Percentiles rank a stretch among this genome's conserved stretches.
Conservation (phyloP, 1,140 invertebrate species). For the Notospermus geniculatus region DNA sequence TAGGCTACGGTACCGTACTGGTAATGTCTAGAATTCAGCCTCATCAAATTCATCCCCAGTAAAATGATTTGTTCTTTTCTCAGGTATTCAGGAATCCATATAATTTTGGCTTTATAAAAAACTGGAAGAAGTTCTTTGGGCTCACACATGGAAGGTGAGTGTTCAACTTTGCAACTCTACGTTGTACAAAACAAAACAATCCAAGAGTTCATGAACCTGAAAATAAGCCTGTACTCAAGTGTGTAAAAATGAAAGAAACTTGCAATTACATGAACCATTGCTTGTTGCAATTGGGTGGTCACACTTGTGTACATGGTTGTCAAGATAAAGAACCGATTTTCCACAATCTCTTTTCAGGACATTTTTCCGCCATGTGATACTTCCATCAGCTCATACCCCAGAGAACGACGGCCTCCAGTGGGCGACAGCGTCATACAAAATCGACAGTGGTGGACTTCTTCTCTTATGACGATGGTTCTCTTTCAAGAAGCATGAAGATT, state of each 20-base stretch:
- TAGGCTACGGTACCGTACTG: background rate
- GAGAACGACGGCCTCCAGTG: slow-evolving; percentile 77
- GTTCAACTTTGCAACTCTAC: slow-evolving; percentile 1
- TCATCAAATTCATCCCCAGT: background rate
- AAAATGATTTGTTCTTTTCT: slow-evolving; percentile 3
- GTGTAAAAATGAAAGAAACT: too few relatives aligned
- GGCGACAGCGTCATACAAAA: slow-evolving; percentile 53
- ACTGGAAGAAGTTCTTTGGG: slow-evolving; percentile 87
- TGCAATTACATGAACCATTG: too few relatives aligned
- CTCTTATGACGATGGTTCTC: slow-evolving; percentile 2
- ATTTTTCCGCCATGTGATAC: slow-evolving; percentile 67
- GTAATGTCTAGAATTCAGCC: background rate
- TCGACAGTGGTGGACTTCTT: slow-evolving; percentile 5
- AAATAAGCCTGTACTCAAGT: too few relatives aligned
- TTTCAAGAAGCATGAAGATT: too few relatives aligned
- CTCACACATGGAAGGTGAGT: slow-evolving; percentile 67
- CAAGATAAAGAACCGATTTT: too few relatives aligned
- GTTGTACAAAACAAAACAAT: too few relatives aligned
- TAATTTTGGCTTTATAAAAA: slow-evolving; percentile 78
- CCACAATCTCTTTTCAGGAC: slow-evolving; percentile 28
- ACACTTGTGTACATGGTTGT: too few relatives aligned
- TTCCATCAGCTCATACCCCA: slow-evolving; percentile 79
- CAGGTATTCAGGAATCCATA: slow-evolving; percentile 81
- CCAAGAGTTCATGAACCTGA: too few relatives aligned
- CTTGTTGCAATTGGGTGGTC: too few relatives aligned